Evolutionary conservation across 2,888 invertebrate species (phyloP).

Genomic region (Conistra vaccinii): DNA sequence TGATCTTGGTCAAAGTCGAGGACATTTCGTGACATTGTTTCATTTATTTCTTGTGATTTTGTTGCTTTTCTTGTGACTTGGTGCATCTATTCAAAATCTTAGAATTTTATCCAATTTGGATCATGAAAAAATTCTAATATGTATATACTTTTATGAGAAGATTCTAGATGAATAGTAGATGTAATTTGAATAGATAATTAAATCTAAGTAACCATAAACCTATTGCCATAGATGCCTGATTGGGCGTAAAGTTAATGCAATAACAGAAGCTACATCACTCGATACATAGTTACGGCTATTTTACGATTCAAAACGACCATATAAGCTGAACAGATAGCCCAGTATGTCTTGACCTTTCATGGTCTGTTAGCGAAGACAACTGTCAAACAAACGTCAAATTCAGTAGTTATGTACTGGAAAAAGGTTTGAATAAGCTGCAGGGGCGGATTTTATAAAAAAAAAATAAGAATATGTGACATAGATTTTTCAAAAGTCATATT

Average conservation of each 20-base stretch:
- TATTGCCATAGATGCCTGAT: background rate
- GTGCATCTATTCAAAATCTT: background rate
- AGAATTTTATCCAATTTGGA: background rate
- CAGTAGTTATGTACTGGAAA: background rate
- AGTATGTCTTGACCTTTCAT: background rate
- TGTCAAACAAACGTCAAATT: conserved; percentile 5
- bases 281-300: conserved; percentile 32
- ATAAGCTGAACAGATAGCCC: background rate
- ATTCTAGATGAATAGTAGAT: background rate
- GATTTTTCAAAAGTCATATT: background rate
- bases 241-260: conserved; percentile 21
- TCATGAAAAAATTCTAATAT: background rate
- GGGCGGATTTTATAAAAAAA: background rate
- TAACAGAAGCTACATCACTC: conserved; percentile 18
- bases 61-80: background rate
- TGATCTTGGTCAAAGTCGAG: background rate
- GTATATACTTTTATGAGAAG: background rate
- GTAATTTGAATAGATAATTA: background rate
- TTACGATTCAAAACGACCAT: conserved; percentile 20
- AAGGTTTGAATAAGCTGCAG: background rate
- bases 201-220: conserved; percentile 1
- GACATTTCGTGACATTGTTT: background rate
- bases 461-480: background rate
- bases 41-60: too few species aligned
- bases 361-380: background rate